Base-by-base conservation (phyloP, 2,113 vertebrate genomes). In the Sceloporus tristichus region DNA sequence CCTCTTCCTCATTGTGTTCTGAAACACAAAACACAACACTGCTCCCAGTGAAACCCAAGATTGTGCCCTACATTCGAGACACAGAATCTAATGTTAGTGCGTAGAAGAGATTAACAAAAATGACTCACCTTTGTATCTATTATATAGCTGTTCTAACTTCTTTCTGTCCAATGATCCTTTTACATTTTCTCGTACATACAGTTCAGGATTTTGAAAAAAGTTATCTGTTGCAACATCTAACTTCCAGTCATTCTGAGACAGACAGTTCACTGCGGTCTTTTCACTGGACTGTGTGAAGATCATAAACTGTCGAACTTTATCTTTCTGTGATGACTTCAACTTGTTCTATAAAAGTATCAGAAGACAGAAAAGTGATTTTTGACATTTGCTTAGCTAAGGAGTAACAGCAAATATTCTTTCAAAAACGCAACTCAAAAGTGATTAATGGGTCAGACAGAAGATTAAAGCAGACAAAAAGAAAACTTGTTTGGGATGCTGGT, bases 231-330 rank as follows among this genome's bases (percentile, higher is more conserved):
- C 98, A 95, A 99, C 98, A 92, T 99, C 99, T 98, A 99, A 96
- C 97, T 99, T 99, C 98, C 99, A 99, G 96, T 99, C 99, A 98
- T 99, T 99, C 90, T 99, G 99, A 90, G 98, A 98, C 83, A 99
- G 96, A 95, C 98, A 99, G 96, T 97, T 98, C 95, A 99, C 97
- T 62, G 99, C 99, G 85, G 98, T 99, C 97, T 99, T 99, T 96
- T 99, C 98, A 91, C 98, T 99, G 70, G 99, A 98, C 81, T 99
- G 99, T 11, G 99, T 99, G 97, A 99, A 99, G 96, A 99, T 98
- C 98, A 99, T 99, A 95, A 99, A 99, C 97, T 99, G 98, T 93
- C 99, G 98, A 98, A 99, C 98, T 98, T 99, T 99, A 98, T 99
- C 99, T 98, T 99, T 99, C 97, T 99, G 98, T 91, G 98, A 99